Evolutionary conservation across 92 coral and sea anemone genomes (phyloP).

Genomic region (Palythoa caribaeorum): DNA sequence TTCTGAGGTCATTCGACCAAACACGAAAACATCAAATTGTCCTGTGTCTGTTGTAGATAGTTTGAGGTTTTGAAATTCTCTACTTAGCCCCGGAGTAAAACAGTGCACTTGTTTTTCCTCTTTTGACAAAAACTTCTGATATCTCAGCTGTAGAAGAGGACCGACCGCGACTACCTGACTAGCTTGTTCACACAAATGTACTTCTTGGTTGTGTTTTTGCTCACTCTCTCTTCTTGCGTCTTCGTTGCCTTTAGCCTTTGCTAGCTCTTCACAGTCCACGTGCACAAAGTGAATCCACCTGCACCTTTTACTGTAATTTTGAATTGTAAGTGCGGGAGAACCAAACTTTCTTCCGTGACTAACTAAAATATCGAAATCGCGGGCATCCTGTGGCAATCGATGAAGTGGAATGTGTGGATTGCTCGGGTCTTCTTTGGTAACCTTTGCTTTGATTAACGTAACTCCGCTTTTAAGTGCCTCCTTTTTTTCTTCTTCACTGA

Average conservation of each 20-base stretch:
- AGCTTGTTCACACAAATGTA: not conserved
- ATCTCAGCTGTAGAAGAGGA: not conserved
- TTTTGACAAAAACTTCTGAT: not conserved
- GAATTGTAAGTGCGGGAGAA: not conserved
- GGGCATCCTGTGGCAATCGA: not conserved
- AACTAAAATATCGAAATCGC: not conserved
- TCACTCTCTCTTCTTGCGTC: not conserved
- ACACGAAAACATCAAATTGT: not conserved
- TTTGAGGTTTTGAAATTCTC: not conserved
- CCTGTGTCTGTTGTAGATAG: not conserved
- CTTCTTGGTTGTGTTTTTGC: not conserved
- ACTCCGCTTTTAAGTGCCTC: not conserved
- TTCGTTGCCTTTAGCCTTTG: not conserved
- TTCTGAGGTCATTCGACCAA: not conserved
- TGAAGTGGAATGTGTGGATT: not conserved
- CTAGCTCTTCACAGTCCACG: not conserved
- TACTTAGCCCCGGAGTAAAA: not conserved
- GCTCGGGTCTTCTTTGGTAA: not conserved
- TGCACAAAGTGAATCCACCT: not conserved
- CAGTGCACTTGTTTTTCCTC: not conserved
- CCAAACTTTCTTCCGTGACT: conserved; percentile 18
- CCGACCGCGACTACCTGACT: not conserved
- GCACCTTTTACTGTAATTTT: not conserved
- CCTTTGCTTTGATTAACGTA: not conserved
- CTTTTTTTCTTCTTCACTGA: not conserved